These are phyloP conservation scores for Phataginus tricuspis DNA, from an alignment of 2,797 vertebrate genomes.

Conservation along the genomic window DNA sequence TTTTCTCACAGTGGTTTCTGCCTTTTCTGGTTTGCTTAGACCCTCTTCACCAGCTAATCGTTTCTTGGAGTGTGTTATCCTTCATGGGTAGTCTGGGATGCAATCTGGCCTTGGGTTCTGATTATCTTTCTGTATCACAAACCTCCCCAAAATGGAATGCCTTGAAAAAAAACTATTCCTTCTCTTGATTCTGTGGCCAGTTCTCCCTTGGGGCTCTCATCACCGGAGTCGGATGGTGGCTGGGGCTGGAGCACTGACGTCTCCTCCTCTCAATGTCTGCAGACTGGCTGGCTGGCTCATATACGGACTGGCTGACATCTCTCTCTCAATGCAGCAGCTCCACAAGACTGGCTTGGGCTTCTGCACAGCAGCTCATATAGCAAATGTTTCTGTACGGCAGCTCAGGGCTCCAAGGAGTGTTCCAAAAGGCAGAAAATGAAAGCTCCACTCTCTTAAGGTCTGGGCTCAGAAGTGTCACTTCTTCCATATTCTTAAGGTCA, in stretches of 20 bases:
- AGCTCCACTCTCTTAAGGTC: background rate
- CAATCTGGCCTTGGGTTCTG: background rate
- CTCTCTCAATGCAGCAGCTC: background rate
- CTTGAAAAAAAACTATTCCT: too few relatives aligned
- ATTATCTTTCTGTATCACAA: background rate
- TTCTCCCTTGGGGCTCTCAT: background rate
- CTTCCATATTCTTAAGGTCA: background rate
- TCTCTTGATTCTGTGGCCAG: too few relatives aligned
- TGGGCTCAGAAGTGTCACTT: fast-evolving
- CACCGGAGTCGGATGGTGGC: background rate
- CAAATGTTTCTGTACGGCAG: too few relatives aligned
- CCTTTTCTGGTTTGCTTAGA: background rate
- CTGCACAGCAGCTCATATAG: background rate
- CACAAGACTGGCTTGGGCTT: background rate
- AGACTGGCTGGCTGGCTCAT: background rate
- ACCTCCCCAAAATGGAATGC: background rate
- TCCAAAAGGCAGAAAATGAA: background rate
- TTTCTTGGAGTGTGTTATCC: background rate
- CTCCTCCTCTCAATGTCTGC: background rate
- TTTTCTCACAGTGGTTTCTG: background rate
- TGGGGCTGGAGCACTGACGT: fast-evolving
- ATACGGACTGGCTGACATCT: background rate
- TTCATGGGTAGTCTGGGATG: background rate
- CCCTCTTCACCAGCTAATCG: background rate
- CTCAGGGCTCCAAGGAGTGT: background rate